These are phyloP conservation scores for Cartodere bifasciata DNA, from an alignment of 2,888 invertebrate genomes.

Conservation along the genomic window DNA sequence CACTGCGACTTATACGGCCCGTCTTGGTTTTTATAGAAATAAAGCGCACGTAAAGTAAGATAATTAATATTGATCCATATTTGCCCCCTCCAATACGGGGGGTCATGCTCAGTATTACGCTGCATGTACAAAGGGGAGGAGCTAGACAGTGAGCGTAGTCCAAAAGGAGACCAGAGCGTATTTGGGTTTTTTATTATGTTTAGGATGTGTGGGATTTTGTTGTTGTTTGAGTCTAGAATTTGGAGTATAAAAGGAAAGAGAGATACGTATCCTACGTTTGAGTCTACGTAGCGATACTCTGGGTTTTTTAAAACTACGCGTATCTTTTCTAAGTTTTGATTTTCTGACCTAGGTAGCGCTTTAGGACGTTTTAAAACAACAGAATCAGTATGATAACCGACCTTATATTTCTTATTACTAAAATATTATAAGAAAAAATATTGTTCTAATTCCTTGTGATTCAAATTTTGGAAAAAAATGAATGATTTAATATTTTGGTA, in stretches of 20 bases:
- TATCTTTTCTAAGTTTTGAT: conserved; percentile 45
- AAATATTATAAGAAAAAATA: too few species aligned
- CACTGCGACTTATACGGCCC: conserved; percentile 60
- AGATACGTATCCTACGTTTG: conserved; percentile 85
- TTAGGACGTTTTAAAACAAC: conserved; percentile 60
- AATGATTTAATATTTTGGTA: too few species aligned
- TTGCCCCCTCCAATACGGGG: conserved; percentile 96
- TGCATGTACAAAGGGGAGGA: conserved; percentile 79
- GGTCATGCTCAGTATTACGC: conserved; percentile 91
- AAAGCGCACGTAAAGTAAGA: conserved; percentile 69
- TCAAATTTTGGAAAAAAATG: too few species aligned
- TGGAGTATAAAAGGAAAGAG: conserved; percentile 88
- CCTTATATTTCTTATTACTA: too few species aligned
- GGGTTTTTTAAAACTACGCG: conserved; percentile 63
- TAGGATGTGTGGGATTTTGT: conserved; percentile 66
- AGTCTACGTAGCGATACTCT: conserved; percentile 63
- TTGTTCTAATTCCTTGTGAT: too few species aligned
- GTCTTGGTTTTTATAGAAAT: conserved; percentile 58
- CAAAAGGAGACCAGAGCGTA: conserved; percentile 77
- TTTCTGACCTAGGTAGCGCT: conserved; percentile 39
- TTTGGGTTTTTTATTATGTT: conserved; percentile 67
- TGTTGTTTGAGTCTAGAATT: conserved; percentile 69
- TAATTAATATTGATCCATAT: conserved; percentile 98
- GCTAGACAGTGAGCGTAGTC: conserved; percentile 79
- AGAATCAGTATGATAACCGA: conserved; percentile 85